These are phyloP conservation scores for Darwinula stevensoni DNA, from an alignment of 2,888 invertebrate species.

Conservation along the genomic window DNA sequence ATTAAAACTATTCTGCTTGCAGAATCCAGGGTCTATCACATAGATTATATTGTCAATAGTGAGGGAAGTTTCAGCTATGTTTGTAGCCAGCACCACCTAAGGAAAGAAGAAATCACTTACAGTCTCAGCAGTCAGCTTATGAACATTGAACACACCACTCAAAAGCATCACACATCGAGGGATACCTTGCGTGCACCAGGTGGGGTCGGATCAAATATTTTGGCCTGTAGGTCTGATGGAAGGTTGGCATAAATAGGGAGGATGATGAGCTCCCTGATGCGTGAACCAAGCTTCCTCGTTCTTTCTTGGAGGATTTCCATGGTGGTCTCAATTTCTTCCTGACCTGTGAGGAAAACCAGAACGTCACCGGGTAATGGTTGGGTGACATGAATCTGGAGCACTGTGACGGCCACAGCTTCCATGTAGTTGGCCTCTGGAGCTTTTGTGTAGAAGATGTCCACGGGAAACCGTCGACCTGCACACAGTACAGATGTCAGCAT, in stretches of 20 bases:
- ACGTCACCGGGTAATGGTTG: constrained; percentile 73
- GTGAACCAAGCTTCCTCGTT: constrained; percentile 64
- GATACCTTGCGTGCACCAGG: constrained; percentile 81
- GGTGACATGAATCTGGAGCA: constrained; percentile 90
- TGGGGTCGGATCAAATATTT: constrained; percentile 94
- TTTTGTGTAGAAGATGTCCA: constrained; percentile 95
- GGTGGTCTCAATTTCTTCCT: constrained; percentile 69
- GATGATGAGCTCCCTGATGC: constrained; percentile 68
- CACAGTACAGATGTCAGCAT: constrained; percentile 9
- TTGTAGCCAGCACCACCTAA: constrained; percentile 80
- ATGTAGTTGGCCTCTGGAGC: constrained; percentile 98
- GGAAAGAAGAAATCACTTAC: constrained; percentile 7
- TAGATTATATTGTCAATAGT: constrained; percentile 97
- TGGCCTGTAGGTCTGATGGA: constrained; percentile 83
- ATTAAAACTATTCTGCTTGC: constrained; percentile 92
- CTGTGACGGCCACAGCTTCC: constrained; percentile 87
- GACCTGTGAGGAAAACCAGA: constrained; percentile 78
- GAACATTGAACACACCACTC: not conserved
- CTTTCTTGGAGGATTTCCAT: constrained; percentile 67
- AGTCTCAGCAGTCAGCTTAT: constrained; percentile 3
- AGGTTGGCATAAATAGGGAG: constrained; percentile 92
- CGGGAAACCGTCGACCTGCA: constrained; percentile 70
- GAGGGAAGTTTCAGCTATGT: constrained; percentile 94
- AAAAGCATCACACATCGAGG: constrained; percentile 14
- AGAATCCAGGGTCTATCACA: constrained; percentile 98